Percentiles rank a stretch among this genome's conserved stretches.
phyloP scores from a whole-genome alignment of 2,113 vertebrate species.

The Oreochromis niloticus region DNA sequence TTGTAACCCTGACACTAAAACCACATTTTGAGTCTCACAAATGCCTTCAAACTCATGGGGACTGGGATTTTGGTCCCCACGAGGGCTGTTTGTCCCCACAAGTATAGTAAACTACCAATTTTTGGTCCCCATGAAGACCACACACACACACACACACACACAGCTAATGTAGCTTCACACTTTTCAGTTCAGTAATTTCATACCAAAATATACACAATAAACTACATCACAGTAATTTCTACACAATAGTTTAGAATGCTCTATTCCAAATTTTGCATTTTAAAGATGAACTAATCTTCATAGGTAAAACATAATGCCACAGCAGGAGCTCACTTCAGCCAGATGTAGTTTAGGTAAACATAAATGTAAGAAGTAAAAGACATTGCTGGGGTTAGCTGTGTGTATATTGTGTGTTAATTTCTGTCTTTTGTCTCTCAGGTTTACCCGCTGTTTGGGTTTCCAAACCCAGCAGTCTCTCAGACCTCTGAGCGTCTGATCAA shows the following conservation, averaged over 20 bases:
- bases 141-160: background rate
- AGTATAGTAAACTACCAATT: no score
- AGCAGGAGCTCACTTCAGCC: background rate
- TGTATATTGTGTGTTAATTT: background rate
- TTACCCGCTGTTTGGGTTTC: constrained; percentile 66
- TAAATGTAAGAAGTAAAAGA: background rate
- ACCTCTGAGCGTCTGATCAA: constrained; percentile 60
- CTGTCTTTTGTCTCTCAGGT: constrained; percentile 45
- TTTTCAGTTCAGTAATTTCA: background rate
- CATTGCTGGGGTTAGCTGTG: background rate
- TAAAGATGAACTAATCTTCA: background rate
- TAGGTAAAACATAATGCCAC: background rate
- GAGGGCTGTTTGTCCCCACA: no score
- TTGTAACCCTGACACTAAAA: no score
- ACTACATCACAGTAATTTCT: background rate
- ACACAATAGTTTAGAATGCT: background rate
- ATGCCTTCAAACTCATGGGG: no score
- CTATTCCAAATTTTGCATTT: background rate
- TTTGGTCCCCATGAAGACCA: background rate
- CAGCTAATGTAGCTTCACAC: background rate
- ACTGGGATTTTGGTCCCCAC: no score
- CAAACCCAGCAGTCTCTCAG: constrained; percentile 42
- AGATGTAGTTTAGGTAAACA: background rate
- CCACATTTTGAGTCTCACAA: no score
- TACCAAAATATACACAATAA: background rate